Percentiles rank a stretch among this genome's conserved stretches.
phyloP scores from a whole-genome alignment of 1,140 invertebrate species.

The Pachypsylla venusta region DNA sequence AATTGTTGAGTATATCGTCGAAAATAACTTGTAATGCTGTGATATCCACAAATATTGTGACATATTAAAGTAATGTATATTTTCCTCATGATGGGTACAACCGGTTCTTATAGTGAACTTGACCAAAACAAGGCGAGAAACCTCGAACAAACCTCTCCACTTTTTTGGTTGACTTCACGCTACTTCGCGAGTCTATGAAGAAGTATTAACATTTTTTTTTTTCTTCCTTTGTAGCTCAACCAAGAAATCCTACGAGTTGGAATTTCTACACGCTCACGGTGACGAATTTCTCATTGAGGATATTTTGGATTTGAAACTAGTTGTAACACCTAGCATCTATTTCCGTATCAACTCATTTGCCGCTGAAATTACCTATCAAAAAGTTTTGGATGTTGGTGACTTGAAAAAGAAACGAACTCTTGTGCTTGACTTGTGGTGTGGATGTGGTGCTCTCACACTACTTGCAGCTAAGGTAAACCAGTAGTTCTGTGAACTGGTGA shows the following conservation, averaged over 20 bases:
- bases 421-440: slow-evolving; percentile 1
- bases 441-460: background rate
- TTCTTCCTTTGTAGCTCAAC: background rate
- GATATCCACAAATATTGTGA: too few species aligned
- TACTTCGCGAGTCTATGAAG: too few species aligned
- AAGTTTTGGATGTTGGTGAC: background rate
- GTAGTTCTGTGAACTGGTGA: too few species aligned
- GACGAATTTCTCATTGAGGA: background rate
- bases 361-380: background rate
- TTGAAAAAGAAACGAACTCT: background rate
- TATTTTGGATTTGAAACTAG: background rate
- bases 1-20: too few species aligned
- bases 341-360: slow-evolving; percentile 2
- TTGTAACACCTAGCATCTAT: background rate
- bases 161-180: too few species aligned
- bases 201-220: too few species aligned
- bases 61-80: too few species aligned
- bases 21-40: too few species aligned
- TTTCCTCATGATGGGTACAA: too few species aligned
- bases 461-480: slow-evolving; percentile 4
- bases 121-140: too few species aligned
- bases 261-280: background rate
- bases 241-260: background rate
- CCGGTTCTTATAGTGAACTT: too few species aligned
- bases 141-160: too few species aligned